Conservation (phyloP, 2,888 invertebrate species). For the Nymphalis c-album region DNA sequence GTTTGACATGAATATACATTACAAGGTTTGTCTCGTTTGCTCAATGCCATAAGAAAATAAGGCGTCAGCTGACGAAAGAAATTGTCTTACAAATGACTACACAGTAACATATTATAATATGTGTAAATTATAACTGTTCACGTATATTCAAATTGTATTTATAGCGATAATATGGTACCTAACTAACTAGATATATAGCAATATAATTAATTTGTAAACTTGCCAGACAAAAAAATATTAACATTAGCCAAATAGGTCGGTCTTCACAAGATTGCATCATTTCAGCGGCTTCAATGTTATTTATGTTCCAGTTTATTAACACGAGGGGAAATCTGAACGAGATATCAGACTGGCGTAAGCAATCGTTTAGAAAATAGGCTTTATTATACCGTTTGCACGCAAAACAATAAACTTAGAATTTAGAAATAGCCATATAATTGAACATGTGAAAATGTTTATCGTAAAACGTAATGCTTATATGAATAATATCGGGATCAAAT, state of each 20-base stretch:
- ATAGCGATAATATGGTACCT: background rate
- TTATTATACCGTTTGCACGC: slow-evolving; percentile 8
- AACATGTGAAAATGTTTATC: background rate
- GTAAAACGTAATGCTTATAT: background rate
- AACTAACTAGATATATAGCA: background rate
- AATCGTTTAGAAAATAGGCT: slow-evolving; percentile 6
- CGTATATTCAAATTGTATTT: background rate
- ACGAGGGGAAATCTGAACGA: background rate
- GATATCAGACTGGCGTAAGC: background rate
- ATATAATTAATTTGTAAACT: slow-evolving; percentile 13
- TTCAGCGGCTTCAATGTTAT: slow-evolving; percentile 37
- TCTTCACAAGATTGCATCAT: slow-evolving; percentile 33
- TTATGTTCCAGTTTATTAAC: slow-evolving; percentile 18
- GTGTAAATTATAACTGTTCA: too few relatives aligned
- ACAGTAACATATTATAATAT: too few relatives aligned
- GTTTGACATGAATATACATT: too few relatives aligned
- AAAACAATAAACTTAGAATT: background rate
- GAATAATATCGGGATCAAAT: background rate
- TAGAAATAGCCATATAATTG: background rate
- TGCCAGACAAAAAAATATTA: slow-evolving; percentile 21
- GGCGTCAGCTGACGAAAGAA: too few relatives aligned
- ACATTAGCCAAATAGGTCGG: slow-evolving; percentile 28
- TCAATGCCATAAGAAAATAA: too few relatives aligned
- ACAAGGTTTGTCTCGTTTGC: too few relatives aligned
- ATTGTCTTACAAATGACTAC: too few relatives aligned